Evolutionary conservation across 2,888 invertebrate genomes (phyloP).

Genomic region (Ochlodes sylvanus): DNA sequence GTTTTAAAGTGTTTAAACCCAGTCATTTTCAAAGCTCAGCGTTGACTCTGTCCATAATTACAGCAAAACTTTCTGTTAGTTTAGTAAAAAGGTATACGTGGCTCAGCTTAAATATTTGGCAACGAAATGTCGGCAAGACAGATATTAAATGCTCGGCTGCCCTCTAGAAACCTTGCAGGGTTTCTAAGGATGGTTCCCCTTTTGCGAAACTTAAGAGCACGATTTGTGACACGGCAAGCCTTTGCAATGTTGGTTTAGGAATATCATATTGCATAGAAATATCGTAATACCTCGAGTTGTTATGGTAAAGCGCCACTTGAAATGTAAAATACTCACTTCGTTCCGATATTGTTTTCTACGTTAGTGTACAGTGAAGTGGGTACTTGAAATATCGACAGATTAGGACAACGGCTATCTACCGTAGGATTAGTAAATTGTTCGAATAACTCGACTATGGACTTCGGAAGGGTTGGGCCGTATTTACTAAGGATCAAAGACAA

Average conservation of each 20-base stretch:
- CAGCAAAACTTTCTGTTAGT: background rate
- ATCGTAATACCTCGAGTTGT: slow-evolving; percentile 36
- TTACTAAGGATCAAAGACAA: slow-evolving; percentile 1
- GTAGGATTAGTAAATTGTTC: background rate
- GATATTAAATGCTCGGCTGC: slow-evolving; percentile 53
- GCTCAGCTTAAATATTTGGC: slow-evolving; percentile 67
- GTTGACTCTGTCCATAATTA: slow-evolving; percentile 14
- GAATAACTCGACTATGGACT: background rate
- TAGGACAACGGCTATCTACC: background rate
- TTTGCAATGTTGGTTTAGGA: slow-evolving; percentile 55
- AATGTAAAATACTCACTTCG: slow-evolving; percentile 14
- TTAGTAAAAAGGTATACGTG: slow-evolving; percentile 20
- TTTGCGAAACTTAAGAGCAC: slow-evolving; percentile 55
- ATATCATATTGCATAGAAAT: slow-evolving; percentile 55
- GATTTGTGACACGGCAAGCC: slow-evolving; percentile 52
- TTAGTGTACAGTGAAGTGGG: background rate
- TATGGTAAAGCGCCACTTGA: slow-evolving; percentile 13
- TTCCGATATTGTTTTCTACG: background rate
- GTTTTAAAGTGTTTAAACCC: no score
- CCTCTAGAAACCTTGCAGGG: slow-evolving; percentile 52
- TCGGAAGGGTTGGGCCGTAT: background rate
- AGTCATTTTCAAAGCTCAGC: slow-evolving; percentile 11
- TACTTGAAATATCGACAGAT: slow-evolving; percentile 1
- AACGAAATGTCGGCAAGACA: slow-evolving; percentile 52
- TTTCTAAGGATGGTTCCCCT: slow-evolving; percentile 59